Evolutionary conservation across 2,113 vertebrate species (phyloP).

Genomic region (Sapajus apella): DNA sequence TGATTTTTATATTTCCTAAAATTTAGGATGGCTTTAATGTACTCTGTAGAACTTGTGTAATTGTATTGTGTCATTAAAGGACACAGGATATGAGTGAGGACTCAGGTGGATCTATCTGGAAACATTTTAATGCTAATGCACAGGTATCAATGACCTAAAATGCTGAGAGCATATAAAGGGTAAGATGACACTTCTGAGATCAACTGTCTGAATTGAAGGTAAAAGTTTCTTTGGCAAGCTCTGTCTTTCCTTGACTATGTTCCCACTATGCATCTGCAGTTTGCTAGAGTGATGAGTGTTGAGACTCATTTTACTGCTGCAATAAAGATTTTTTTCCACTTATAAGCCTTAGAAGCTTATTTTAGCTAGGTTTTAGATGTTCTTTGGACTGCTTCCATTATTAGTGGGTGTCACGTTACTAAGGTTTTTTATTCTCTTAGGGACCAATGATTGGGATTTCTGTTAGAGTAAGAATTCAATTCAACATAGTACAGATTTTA

Average conservation of each 20-base stretch:
- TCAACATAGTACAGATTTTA: neutral
- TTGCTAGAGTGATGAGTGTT: neutral
- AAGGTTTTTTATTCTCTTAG: neutral
- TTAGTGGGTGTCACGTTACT: neutral
- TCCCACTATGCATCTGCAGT: neutral
- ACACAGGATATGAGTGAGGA: neutral
- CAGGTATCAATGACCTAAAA: neutral
- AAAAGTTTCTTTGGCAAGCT: neutral
- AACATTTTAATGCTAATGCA: neutral
- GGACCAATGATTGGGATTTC: neutral
- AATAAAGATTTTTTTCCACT: neutral
- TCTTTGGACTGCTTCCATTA: neutral
- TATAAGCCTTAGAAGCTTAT: neutral
- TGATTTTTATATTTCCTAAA: neutral
- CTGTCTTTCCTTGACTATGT: neutral
- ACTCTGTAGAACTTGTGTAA: neutral
- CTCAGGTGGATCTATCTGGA: neutral
- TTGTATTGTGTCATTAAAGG: neutral
- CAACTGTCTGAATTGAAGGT: neutral
- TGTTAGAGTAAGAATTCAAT: neutral
- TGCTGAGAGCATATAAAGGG: neutral
- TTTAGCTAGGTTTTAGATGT: neutral
- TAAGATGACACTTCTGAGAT: neutral
- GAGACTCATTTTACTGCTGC: neutral
- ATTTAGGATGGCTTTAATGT: neutral